phyloP scores from a whole-genome alignment of 2,888 invertebrate genomes.

The Sepioteuthis lessoniana region DNA sequence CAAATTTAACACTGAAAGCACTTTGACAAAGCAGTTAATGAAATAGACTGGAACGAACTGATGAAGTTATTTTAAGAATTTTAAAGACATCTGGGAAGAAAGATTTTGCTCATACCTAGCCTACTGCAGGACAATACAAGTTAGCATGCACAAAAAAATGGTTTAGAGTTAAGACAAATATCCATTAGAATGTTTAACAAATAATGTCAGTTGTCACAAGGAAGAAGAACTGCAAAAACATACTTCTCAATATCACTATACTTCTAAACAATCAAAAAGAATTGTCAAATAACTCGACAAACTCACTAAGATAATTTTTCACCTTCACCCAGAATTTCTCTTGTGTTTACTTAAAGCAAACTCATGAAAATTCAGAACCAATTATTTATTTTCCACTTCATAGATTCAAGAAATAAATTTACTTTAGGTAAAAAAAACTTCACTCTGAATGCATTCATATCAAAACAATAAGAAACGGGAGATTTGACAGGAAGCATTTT shows the following conservation, averaged over 20 bases:
- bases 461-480: no score
- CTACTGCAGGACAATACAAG: not conserved
- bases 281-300: not conserved
- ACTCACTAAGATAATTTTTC: not conserved
- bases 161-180: not conserved
- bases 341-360: no score
- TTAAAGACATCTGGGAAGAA: slow-evolving; percentile 21
- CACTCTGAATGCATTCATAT: no score
- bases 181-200: slow-evolving; percentile 21
- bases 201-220: not conserved
- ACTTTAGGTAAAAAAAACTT: no score
- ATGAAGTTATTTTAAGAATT: slow-evolving; percentile 12
- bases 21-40: slow-evolving; percentile 14
- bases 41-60: not conserved
- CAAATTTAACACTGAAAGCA: not conserved
- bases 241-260: not conserved
- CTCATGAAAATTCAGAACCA: no score
- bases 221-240: not conserved
- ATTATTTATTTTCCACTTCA: no score
- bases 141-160: not conserved
- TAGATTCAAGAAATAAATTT: no score
- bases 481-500: no score
- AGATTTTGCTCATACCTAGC: not conserved
- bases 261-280: not conserved
- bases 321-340: not conserved